phyloP scores from a whole-genome alignment of 37 sponge, comb jelly and placozoan genomes.

The Axinella damicornis region DNA sequence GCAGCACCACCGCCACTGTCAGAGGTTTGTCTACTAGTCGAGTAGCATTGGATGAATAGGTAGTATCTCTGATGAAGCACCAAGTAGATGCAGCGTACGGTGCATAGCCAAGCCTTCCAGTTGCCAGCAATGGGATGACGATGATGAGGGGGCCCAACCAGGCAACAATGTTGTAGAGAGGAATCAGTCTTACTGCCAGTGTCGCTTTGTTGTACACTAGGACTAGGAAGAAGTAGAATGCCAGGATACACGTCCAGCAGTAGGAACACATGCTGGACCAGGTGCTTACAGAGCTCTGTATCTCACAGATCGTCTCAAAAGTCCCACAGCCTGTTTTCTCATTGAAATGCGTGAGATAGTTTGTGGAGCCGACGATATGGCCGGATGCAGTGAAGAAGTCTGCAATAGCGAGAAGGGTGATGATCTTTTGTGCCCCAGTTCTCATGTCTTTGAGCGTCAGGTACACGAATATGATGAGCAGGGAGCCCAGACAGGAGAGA shows the following conservation, averaged over 20 bases:
- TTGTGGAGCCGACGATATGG: slow-evolving; percentile 57
- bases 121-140: neutral
- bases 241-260: slow-evolving; percentile 77
- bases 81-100: slow-evolving; percentile 48
- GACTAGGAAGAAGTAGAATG: slow-evolving; percentile 56
- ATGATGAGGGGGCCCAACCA: slow-evolving; percentile 66
- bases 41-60: neutral
- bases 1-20: slow-evolving; percentile 1
- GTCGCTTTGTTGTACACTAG: slow-evolving; percentile 3
- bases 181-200: slow-evolving; percentile 40
- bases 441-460: slow-evolving; percentile 48
- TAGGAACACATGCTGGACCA: slow-evolving; percentile 64
- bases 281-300: slow-evolving; percentile 76
- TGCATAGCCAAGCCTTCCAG: slow-evolving; percentile 41
- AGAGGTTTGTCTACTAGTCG: neutral
- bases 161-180: slow-evolving; percentile 58
- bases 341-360: slow-evolving; percentile 26
- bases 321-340: neutral
- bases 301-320: slow-evolving; percentile 41
- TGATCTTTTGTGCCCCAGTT: slow-evolving; percentile 52
- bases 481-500: slow-evolving; percentile 53
- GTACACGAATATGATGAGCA: slow-evolving; percentile 62
- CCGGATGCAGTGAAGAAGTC: slow-evolving; percentile 72
- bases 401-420: slow-evolving; percentile 64
- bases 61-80: slow-evolving; percentile 50